Evolutionary conservation across 2,113 vertebrate genomes (phyloP), one percentile per base, ranked within the genome.

Genomic region (Serinus canaria): DNA sequence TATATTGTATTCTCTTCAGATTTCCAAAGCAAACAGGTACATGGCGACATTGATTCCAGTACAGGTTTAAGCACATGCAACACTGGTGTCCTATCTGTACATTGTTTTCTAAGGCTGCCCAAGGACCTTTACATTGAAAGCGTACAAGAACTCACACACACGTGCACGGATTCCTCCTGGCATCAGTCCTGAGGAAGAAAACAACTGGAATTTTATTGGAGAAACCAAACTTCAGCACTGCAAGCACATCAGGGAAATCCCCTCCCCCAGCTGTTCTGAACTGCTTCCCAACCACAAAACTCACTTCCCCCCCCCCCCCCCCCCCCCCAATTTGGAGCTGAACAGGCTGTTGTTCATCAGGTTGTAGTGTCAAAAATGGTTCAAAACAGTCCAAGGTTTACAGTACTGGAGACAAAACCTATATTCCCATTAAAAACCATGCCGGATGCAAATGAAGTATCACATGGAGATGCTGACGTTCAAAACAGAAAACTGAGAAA

Each of bases 1-100:
- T 95, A 75, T 89, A 91, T 92, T 96, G 91, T 92, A 91, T 96
- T 95, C 64, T 85, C 84, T 88, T 79, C 90, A 92, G 83, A 35
- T 67, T 87, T 81, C 46, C 69, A 87, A 74, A 91, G 89, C 77
- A 81, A 94, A 88, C 59, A 74, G 67, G 73, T 91, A 89, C 87
- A 87, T 30, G 15, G 78, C 46, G 59, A 94, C 90, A 77, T 74
- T 63, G 35, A 91, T 91, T 91, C 50, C 93, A 70, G 33, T 89
- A 92, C 93, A 90, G 62, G 75, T 82, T 52, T 13, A 83, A 97
- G 92, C 92, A 96, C 92, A 90, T 91, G 92, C 90, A 94, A 88
- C 79, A 92, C 63, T 49, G 35, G 59, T 88, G 75, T 90, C 90
- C 79, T 91, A 67, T 33, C 59, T 35, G 81, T 87, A 95, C 91